Conservation (phyloP, 2,888 invertebrate genomes). For the Allacma fusca region DNA sequence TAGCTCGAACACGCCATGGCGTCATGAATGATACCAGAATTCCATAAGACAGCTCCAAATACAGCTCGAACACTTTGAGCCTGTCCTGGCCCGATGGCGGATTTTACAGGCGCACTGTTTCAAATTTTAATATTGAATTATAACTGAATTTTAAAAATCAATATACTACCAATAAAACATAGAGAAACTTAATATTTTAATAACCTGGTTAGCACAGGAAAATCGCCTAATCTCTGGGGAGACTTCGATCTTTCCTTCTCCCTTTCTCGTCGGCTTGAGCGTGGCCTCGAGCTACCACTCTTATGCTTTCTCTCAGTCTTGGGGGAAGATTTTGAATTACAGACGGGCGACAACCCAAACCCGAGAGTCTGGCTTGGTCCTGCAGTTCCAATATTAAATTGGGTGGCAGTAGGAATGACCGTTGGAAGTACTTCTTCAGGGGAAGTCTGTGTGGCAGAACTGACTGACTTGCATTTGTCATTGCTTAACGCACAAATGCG, state of each 20-base stretch:
- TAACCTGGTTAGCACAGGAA: slow-evolving; percentile 23
- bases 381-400: slow-evolving; percentile 72
- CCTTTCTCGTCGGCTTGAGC: slow-evolving; percentile 24
- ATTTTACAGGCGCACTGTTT: slow-evolving; percentile 71
- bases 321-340: slow-evolving; percentile 62
- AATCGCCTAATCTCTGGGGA: slow-evolving; percentile 26
- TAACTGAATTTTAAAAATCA: too few species aligned
- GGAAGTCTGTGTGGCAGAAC: slow-evolving; percentile 75
- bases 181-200: background rate
- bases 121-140: background rate
- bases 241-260: slow-evolving; percentile 44
- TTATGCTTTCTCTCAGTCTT: slow-evolving; percentile 57
- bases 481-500: slow-evolving; percentile 64
- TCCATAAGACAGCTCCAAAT: slow-evolving; percentile 96
- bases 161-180: too few species aligned
- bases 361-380: slow-evolving; percentile 67
- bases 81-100: slow-evolving; percentile 89
- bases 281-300: slow-evolving; percentile 34
- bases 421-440: slow-evolving; percentile 69
- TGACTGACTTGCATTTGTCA: slow-evolving; percentile 51
- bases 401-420: slow-evolving; percentile 65
- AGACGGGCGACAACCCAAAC: slow-evolving; percentile 65
- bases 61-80: slow-evolving; percentile 92
- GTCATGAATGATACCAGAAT: slow-evolving; percentile 96
- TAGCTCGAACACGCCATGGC: slow-evolving; percentile 98